Base-by-base conservation (phyloP, 2,113 vertebrate species). In the Limnothrissa miodon region DNA sequence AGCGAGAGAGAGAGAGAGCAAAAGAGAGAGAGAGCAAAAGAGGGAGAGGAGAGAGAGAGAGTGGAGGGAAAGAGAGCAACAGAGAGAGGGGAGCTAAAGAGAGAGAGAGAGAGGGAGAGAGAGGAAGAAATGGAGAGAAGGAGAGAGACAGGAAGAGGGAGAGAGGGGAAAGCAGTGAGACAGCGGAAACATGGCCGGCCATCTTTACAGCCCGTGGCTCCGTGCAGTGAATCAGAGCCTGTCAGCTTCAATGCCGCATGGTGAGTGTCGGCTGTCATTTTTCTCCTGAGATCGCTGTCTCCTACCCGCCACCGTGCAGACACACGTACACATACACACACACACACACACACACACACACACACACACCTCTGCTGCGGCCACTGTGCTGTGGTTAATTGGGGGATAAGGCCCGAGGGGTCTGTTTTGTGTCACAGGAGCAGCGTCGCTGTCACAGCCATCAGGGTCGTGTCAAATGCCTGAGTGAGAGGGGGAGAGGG, bases 391-490 rank as follows among this genome's bases (percentile, higher is more conserved):
- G 45, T 66, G 45, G 56, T 48, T 78, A 42, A 29, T 44, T 17
- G 59, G 23, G 9, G 4, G 80, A 25, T 13, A 33, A 48, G 33
- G 51, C 39, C 15, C 13, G 51, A 62, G 19, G 59, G 45, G 29
- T 25, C 36, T 59, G 59, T 74, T 51, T 56, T 36, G 53, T 81
- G 23, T 25, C 9, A 81, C 44, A 81, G 39, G 51, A 39, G 36
- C 19, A 81, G 80, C 66, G 36, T 25, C 4, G 19, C 29, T 79
- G 79, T 62, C 59, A 62, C 44, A 78, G 66, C 46, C 42, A 78
- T 80, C 78, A 84, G 84, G 80, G 85, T 84, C 80, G 39, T 53
- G 80, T 59, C 15, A 33, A 84, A 84, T 23, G 59, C 59, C 59
- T 21, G 45, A 39, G 48, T 70, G 42, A 53, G 25, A 80, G 39